These are phyloP conservation scores for Macroramphosus scolopax DNA, from an alignment of 2,797 vertebrate genomes.

Conservation along the genomic window DNA sequence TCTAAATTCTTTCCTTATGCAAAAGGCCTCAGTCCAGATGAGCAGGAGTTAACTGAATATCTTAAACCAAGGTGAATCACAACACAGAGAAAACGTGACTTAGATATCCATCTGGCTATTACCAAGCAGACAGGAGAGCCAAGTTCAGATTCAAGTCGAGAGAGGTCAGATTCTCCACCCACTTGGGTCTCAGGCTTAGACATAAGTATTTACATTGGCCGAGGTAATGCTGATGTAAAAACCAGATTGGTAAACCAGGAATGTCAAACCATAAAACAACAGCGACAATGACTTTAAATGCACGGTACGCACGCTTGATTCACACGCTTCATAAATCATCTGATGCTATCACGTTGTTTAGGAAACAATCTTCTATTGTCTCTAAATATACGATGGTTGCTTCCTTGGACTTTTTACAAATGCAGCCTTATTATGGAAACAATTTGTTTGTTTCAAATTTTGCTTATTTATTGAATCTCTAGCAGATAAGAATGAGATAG, in stretches of 20 bases:
- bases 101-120: slow-evolving; percentile 24
- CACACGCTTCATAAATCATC: slow-evolving; percentile 2
- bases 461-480: background rate
- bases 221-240: slow-evolving; percentile 38
- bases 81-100: slow-evolving; percentile 22
- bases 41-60: too few species aligned
- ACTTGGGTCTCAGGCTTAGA: slow-evolving; percentile 41
- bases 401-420: background rate
- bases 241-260: slow-evolving; percentile 26
- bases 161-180: slow-evolving; percentile 55
- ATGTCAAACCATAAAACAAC: slow-evolving; percentile 21
- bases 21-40: too few species aligned
- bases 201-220: slow-evolving; percentile 63
- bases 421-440: background rate
- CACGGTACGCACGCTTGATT: slow-evolving; percentile 9
- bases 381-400: background rate
- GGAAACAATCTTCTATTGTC: slow-evolving; percentile 8
- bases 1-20: slow-evolving; percentile 1
- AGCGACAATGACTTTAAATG: slow-evolving; percentile 18
- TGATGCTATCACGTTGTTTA: background rate
- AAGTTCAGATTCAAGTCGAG: slow-evolving; percentile 50
- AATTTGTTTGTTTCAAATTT: background rate
- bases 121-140: slow-evolving; percentile 19
- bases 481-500: background rate
- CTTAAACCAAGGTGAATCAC: slow-evolving; percentile 1